phyloP scores from a whole-genome alignment of 2,113 vertebrate genomes.

The Lonchura striata region DNA sequence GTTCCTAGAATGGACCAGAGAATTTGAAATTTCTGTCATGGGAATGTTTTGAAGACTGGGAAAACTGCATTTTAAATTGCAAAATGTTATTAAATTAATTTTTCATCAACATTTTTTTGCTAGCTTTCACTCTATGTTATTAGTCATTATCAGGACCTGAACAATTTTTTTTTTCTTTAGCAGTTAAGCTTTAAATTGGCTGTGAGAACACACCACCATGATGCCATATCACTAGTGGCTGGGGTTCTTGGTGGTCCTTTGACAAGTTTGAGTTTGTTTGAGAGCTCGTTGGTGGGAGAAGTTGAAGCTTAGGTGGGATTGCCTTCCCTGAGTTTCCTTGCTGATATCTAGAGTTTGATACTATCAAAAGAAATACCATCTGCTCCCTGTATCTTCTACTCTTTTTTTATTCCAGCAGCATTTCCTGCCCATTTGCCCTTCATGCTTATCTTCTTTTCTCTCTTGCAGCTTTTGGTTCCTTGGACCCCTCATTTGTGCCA shows the following conservation, averaged over 20 bases:
- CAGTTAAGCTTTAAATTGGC: neutral
- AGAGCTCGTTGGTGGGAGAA: neutral
- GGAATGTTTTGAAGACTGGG: neutral
- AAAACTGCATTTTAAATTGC: neutral
- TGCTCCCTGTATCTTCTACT: neutral
- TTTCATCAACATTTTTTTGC: neutral
- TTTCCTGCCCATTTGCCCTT: too few relatives aligned
- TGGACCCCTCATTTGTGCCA: neutral
- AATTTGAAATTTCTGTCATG: neutral
- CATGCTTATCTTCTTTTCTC: neutral
- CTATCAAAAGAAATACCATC: neutral
- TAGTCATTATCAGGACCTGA: neutral
- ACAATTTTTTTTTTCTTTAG: neutral
- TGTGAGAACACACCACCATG: neutral
- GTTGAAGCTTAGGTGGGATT: neutral
- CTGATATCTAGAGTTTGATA: neutral
- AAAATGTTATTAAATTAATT: neutral
- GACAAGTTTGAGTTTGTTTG: rapidly evolving
- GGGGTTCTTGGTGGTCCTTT: neutral
- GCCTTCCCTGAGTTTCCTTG: neutral
- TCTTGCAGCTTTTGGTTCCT: neutral
- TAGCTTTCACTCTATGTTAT: neutral
- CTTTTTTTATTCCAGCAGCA: too few relatives aligned
- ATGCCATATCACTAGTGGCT: neutral
- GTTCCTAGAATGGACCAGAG: neutral